Conservation (phyloP, 2,113 vertebrate genomes). For the Procavia capensis region DNA sequence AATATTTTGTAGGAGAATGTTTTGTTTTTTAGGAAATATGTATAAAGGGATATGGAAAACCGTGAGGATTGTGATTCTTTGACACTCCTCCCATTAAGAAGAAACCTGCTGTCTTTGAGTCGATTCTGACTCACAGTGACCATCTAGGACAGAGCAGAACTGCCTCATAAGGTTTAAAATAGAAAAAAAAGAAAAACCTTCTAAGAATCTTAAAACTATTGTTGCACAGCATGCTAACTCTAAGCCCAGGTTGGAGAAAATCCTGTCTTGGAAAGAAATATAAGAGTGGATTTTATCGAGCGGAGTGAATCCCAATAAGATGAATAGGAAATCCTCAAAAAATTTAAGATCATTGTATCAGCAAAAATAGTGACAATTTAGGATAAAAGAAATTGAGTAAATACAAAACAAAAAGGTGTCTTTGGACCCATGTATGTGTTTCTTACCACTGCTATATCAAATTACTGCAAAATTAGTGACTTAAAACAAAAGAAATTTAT, state of each 20-base stretch:
- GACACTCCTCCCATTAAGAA: no score
- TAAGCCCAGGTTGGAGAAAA: neutral
- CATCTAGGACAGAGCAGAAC: no score
- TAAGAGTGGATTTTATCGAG: neutral
- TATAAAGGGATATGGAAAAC: no score
- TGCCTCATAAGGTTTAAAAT: no score
- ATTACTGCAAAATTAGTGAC: neutral
- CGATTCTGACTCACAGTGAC: no score
- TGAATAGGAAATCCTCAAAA: neutral
- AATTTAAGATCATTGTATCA: neutral
- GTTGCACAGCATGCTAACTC: neutral
- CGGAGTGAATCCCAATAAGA: neutral
- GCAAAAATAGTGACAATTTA: neutral
- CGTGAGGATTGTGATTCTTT: no score
- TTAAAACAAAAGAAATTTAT: neutral
- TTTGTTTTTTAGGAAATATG: no score
- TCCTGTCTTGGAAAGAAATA: neutral
- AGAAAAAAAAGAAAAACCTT: no score
- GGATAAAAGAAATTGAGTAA: neutral
- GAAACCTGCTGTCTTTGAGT: no score
- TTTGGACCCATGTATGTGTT: neutral
- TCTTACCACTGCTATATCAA: neutral
- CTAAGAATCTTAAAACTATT: neutral
- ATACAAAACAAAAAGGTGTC: neutral
- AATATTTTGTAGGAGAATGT: neutral